Percentiles rank a stretch among this genome's conserved stretches.
Conservation (phyloP, 2,888 invertebrate species). For the Pristionchus mayeri region DNA sequence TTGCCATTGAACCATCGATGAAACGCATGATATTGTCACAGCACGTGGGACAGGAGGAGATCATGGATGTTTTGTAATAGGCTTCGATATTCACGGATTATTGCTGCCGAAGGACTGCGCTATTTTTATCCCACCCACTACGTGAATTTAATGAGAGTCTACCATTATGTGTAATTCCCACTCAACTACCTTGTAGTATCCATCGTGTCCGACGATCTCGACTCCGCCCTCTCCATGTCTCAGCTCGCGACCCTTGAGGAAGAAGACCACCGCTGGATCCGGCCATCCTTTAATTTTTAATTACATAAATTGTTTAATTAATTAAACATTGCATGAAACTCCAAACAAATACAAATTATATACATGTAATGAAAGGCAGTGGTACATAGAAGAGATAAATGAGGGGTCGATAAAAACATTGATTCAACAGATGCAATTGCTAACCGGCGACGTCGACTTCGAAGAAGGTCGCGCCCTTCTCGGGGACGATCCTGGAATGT, state of each 20-base stretch:
- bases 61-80: too few relatives aligned
- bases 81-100: too few relatives aligned
- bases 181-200: constrained; percentile 65
- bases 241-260: constrained; percentile 70
- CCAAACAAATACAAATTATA: too few relatives aligned
- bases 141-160: too few relatives aligned
- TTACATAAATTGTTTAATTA: too few relatives aligned
- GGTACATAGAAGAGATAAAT: not conserved
- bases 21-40: too few relatives aligned
- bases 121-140: too few relatives aligned
- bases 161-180: too few relatives aligned
- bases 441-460: constrained; percentile 68
- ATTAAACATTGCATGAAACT: too few relatives aligned
- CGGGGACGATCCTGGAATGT: constrained; percentile 50
- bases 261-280: constrained; percentile 72
- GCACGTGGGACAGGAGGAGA: too few relatives aligned
- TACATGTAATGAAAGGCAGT: not conserved
- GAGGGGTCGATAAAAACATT: too few relatives aligned
- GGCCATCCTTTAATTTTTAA: constrained; percentile 63
- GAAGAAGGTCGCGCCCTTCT: constrained; percentile 81
- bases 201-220: constrained; percentile 69
- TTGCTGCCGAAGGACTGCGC: too few relatives aligned
- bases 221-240: constrained; percentile 70
- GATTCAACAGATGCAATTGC: not conserved
- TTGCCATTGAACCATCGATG: not conserved